Evolutionary conservation across 2,113 vertebrate genomes (phyloP).

Genomic region (Coptodon bakossiorum): DNA sequence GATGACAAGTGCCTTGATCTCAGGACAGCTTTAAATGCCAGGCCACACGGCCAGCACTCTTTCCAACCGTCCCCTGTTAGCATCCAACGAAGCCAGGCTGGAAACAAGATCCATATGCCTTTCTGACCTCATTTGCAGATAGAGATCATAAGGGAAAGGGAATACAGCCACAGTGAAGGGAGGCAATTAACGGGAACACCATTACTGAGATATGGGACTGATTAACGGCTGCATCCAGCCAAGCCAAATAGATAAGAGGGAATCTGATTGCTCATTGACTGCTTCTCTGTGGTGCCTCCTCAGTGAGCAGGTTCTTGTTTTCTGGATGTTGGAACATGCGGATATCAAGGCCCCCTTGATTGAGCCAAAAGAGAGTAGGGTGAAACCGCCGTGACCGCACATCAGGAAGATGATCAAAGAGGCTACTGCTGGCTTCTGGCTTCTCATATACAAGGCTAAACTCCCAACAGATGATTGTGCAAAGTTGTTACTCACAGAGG

Average conservation of each 20-base stretch:
- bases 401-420: conserved; percentile 41
- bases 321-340: neutral
- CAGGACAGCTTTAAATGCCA: neutral
- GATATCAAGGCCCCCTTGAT: conserved; percentile 32
- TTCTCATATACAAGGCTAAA: neutral
- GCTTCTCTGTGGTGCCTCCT: neutral
- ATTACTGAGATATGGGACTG: conserved; percentile 40
- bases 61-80: neutral
- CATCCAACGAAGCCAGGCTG: neutral
- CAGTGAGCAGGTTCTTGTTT: conserved; percentile 20
- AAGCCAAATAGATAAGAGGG: conserved; percentile 48
- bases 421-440: neutral
- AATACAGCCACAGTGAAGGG: conserved; percentile 31
- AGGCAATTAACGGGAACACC: conserved; percentile 55
- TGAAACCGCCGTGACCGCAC: conserved; percentile 37
- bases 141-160: conserved; percentile 46
- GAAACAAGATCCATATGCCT: conserved; percentile 42
- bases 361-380: conserved; percentile 27
- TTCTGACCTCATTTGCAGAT: conserved; percentile 60
- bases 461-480: conserved; percentile 1
- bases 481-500: neutral
- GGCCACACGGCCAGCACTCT: neutral
- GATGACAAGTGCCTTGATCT: conserved; percentile 3
- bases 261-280: conserved; percentile 56
- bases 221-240: conserved; percentile 42